phyloP scores from a whole-genome alignment of 2,797 vertebrate genomes.

The Harpagifer antarcticus region DNA sequence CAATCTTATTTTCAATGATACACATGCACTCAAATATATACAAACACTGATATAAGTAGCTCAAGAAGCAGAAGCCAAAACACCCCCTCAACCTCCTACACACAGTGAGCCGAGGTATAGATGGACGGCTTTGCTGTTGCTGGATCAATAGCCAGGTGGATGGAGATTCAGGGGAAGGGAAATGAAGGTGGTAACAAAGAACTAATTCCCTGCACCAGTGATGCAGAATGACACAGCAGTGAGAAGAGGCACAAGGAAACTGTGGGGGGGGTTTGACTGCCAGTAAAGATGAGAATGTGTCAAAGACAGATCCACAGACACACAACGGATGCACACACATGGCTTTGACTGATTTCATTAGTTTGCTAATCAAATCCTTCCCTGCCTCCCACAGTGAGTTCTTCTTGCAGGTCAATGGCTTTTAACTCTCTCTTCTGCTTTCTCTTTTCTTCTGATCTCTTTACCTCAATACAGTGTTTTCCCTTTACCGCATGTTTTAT shows the following conservation, averaged over 20 bases:
- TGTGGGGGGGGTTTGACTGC: conserved; percentile 32
- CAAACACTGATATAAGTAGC: conserved; percentile 10
- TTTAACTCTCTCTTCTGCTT: background rate
- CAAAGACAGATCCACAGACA: conserved; percentile 28
- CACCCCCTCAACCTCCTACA: conserved; percentile 44
- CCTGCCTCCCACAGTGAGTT: conserved; percentile 44
- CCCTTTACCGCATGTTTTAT: background rate
- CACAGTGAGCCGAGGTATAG: conserved; percentile 35
- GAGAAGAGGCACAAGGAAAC: conserved; percentile 43
- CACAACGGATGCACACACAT: conserved; percentile 3
- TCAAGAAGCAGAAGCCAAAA: conserved; percentile 15
- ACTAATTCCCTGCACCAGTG: conserved; percentile 69
- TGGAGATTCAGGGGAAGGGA: conserved; percentile 46
- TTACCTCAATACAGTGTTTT: background rate
- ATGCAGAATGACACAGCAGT: conserved; percentile 60
- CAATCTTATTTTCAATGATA: conserved; percentile 4
- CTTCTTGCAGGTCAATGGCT: conserved; percentile 45
- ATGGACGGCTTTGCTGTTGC: conserved; percentile 39
- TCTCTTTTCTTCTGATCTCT: background rate
- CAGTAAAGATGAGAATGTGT: conserved; percentile 33
- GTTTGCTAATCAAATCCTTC: conserved; percentile 63
- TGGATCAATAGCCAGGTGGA: conserved; percentile 61
- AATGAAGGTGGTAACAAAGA: conserved; percentile 57
- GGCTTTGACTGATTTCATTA: conserved; percentile 66
- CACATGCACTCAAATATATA: background rate